Evolutionary conservation across 2,113 vertebrate genomes (phyloP).

Genomic region (Bos indicus): DNA sequence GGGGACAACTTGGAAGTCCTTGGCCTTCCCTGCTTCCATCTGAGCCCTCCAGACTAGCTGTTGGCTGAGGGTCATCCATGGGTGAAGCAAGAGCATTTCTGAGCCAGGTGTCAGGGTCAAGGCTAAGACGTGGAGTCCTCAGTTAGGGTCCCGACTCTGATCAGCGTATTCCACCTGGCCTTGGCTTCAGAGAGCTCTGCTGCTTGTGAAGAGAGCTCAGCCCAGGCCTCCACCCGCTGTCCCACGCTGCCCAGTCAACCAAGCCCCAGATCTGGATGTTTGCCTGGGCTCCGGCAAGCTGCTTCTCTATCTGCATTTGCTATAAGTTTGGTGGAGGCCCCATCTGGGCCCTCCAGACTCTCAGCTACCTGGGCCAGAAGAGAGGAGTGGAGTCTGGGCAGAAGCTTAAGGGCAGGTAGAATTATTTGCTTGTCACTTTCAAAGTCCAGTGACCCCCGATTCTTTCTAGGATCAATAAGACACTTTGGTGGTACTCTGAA

Average conservation of each 20-base stretch:
- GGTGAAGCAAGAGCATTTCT: background rate
- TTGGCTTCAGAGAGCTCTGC: background rate
- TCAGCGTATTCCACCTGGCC: background rate
- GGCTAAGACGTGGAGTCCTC: background rate
- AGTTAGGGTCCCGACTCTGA: background rate
- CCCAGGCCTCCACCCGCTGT: too few species aligned
- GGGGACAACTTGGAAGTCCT: background rate
- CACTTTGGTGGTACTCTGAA: background rate
- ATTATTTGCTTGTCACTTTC: background rate
- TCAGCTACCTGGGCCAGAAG: background rate
- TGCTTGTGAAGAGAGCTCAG: background rate
- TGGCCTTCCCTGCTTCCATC: background rate
- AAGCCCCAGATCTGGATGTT: background rate
- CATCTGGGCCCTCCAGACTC: background rate
- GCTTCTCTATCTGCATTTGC: background rate
- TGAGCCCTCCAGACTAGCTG: background rate
- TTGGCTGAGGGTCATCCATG: background rate
- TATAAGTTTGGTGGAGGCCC: background rate
- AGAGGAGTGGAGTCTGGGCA: background rate
- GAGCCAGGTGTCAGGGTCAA: background rate
- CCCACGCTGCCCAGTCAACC: background rate
- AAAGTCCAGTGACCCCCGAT: background rate
- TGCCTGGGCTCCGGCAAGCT: background rate
- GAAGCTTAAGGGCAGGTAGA: background rate
- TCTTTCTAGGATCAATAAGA: background rate